Percentiles rank a stretch among this genome's conserved stretches.
These are phyloP conservation scores for Distichodus sexfasciatus DNA, from an alignment of 2,797 vertebrate genomes.

Conservation along the genomic window DNA sequence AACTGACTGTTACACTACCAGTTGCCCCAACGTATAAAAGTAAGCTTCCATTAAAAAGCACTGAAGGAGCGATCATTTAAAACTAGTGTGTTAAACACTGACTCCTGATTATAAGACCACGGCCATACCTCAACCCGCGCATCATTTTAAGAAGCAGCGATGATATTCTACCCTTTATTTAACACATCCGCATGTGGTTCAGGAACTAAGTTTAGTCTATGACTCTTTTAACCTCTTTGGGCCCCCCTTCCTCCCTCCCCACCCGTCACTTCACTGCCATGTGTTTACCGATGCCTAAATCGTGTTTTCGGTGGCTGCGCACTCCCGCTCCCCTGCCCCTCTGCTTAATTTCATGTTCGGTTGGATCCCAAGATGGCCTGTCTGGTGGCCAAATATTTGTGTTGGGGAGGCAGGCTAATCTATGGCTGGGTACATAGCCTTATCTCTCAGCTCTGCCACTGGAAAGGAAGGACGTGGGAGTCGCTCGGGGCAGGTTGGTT, in stretches of 20 bases:
- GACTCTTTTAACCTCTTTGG: constrained; percentile 33
- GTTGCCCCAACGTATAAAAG: too few species aligned
- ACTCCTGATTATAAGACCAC: too few species aligned
- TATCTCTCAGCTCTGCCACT: constrained; percentile 47
- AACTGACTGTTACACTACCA: too few species aligned
- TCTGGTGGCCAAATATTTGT: constrained; percentile 78
- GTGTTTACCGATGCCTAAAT: constrained; percentile 45
- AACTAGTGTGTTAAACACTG: too few species aligned
- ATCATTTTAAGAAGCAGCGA: too few species aligned
- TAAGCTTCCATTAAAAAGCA: too few species aligned
- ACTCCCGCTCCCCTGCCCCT: constrained; percentile 57
- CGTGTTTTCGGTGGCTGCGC: constrained; percentile 41
- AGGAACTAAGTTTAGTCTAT: neutral
- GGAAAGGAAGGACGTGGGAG: constrained; percentile 42
- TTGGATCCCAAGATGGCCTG: constrained; percentile 74
- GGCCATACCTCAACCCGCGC: too few species aligned
- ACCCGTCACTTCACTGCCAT: neutral
- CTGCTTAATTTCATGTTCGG: constrained; percentile 79
- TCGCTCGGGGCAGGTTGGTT: constrained; percentile 25
- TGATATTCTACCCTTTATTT: too few species aligned
- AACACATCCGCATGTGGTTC: too few species aligned
- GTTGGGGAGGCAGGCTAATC: constrained; percentile 67
- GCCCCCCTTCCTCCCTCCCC: neutral
- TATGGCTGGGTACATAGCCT: constrained; percentile 52
- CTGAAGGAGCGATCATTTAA: too few species aligned